phyloP scores from a whole-genome alignment of 2,888 invertebrate species.

The Cybosia mesomella region DNA sequence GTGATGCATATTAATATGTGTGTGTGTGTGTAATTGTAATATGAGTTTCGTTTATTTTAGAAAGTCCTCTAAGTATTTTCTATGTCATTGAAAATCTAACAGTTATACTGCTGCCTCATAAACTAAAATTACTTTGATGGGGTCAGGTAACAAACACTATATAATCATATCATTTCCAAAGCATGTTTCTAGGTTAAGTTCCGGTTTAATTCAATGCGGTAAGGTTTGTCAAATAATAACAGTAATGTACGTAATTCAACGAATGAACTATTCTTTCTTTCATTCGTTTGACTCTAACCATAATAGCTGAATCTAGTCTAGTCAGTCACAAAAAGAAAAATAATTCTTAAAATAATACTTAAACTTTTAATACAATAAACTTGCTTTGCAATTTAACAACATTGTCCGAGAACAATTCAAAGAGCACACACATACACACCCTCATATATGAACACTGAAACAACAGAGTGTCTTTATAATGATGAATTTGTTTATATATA shows the following conservation, averaged over 20 bases:
- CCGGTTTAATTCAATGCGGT: conserved; percentile 4
- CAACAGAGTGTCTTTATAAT: no score
- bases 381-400: neutral
- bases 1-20: no score
- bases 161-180: conserved; percentile 11
- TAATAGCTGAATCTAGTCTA: neutral
- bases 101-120: neutral
- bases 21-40: no score
- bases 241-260: neutral
- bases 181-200: conserved; percentile 11
- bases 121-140: neutral
- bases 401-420: no score
- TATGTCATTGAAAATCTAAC: neutral
- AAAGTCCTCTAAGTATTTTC: neutral
- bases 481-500: no score
- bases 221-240: conserved; percentile 9
- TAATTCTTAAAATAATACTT: neutral
- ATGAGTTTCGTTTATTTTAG: no score
- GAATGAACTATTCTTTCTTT: neutral
- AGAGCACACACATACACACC: no score
- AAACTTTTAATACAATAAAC: neutral
- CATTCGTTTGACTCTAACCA: neutral
- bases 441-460: no score
- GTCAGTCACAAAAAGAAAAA: neutral
- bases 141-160: conserved; percentile 2